phyloP scores from a whole-genome alignment of 1,140 invertebrate species.

The Drosophila elegans region DNA sequence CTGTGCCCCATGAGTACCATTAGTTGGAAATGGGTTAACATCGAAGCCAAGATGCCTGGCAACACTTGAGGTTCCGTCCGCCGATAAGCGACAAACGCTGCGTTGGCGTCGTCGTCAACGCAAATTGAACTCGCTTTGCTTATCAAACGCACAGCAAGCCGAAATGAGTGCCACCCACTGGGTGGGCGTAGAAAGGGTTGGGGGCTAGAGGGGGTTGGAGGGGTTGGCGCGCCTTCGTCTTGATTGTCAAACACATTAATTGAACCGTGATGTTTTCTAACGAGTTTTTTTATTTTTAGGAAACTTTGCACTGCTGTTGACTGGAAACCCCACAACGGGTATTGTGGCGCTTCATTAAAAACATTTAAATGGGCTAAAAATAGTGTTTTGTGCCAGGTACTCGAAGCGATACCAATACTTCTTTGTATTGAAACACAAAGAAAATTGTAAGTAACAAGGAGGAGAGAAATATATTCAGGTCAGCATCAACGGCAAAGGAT shows the following conservation, averaged over 20 bases:
- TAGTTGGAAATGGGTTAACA: constrained; percentile 19
- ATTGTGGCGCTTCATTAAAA: too few species aligned
- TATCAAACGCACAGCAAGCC: constrained; percentile 69
- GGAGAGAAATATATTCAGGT: too few species aligned
- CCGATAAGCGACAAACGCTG: constrained; percentile 51
- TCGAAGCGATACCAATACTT: too few species aligned
- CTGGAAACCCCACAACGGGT: too few species aligned
- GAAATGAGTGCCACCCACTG: constrained; percentile 50
- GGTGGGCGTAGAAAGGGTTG: constrained; percentile 1
- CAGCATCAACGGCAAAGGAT: too few species aligned
- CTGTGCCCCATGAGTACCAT: neutral
- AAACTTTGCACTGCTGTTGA: neutral
- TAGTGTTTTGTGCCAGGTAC: too few species aligned
- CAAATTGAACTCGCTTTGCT: constrained; percentile 76
- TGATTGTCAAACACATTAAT: constrained; percentile 25
- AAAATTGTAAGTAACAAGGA: too few species aligned
- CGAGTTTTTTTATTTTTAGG: neutral
- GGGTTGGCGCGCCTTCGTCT: constrained; percentile 20
- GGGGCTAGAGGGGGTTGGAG: neutral
- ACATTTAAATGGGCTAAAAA: too few species aligned
- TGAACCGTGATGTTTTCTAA: constrained; percentile 1
- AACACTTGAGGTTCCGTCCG: constrained; percentile 44
- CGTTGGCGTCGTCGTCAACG: constrained; percentile 42
- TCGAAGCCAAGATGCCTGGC: constrained; percentile 27
- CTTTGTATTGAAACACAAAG: too few species aligned